phyloP scores from a whole-genome alignment of 2,113 vertebrate genomes.

The Passer montanus region DNA sequence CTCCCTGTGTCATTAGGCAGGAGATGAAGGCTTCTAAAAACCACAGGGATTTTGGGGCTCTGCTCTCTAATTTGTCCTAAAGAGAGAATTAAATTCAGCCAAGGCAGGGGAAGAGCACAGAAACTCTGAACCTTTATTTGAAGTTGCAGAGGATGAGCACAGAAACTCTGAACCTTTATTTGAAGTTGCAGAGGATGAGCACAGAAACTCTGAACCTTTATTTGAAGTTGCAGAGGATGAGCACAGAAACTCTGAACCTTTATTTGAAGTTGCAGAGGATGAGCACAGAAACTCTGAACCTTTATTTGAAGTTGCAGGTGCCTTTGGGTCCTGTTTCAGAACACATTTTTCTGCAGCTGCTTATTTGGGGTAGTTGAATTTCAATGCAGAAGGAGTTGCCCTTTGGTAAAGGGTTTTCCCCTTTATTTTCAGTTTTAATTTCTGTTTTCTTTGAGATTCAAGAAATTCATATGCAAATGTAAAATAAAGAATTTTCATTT shows the following conservation, averaged over 20 bases:
- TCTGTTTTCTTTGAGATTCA: not conserved
- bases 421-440: not conserved
- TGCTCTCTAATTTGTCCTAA: rapidly evolving
- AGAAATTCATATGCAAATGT: not conserved
- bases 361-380: not conserved
- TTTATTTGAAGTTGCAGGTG: conserved; percentile 13
- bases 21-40: not conserved
- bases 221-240: rapidly evolving
- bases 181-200: not conserved
- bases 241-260: not conserved
- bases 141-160: not conserved
- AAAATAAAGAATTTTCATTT: not conserved
- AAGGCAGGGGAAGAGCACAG: rapidly evolving
- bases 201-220: not conserved
- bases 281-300: not conserved
- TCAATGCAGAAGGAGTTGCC: not conserved
- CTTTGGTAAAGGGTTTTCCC: not conserved
- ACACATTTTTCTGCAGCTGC: not conserved
- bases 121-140: not conserved
- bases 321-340: not conserved
- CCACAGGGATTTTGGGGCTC: not conserved
- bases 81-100: not conserved
- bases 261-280: too few relatives aligned
- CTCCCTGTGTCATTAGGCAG: not conserved
- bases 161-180: not conserved